Base-by-base conservation (phyloP, 2,888 invertebrate genomes). In the Megalurothrips usitatus region DNA sequence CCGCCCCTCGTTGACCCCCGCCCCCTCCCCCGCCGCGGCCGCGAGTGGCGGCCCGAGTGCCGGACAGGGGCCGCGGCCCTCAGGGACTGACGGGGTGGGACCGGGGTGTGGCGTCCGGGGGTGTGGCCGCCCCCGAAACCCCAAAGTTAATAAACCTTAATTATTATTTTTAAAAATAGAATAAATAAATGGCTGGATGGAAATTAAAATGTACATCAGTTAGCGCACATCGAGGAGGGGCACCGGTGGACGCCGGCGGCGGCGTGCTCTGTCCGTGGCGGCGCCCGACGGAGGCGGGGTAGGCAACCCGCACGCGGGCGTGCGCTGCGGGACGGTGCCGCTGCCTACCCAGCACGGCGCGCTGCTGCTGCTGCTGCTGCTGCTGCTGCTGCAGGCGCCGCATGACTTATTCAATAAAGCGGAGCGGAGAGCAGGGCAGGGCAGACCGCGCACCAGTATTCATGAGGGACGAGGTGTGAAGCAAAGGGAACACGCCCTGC, bases 321-420 rank as follows among this genome's bases (percentile, higher is more conserved):
- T 43, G 34, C 34, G 34, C 6, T 43, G 34, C 34, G 34, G 34
- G 34, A 43, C 34, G 34, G 3, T 43, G 34, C 34, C 34, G 34
- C 34, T 43, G 34, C 34, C 34, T 43, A 43, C 34, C 34, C 34
- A 43, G 34, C 34, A 43, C 34, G 34, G 34, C 34, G 34, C 34
- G 34, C 34, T 43, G 34, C 34, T 4, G 3, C 6, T 17, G 58
- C 58, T 17, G 58, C n/a, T n/a, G n/a, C n/a, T n/a, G 58, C 58
- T 17, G 58, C 52, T 2, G 52, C 58, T 11, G 58, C 10, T 6
- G n/a, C 58, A 19, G 58, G 58, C 17, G 17, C 6, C 26, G 68
- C 68, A 75, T 75, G 23, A 75, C 68, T 75, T 75, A 75, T 75
- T 75, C 68, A 75, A 75, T 75, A 75, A 75, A 75, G 68, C 17